These are phyloP conservation scores for Trichomalopsis sarcophagae DNA, from an alignment of 1,140 invertebrate genomes.

Conservation along the genomic window DNA sequence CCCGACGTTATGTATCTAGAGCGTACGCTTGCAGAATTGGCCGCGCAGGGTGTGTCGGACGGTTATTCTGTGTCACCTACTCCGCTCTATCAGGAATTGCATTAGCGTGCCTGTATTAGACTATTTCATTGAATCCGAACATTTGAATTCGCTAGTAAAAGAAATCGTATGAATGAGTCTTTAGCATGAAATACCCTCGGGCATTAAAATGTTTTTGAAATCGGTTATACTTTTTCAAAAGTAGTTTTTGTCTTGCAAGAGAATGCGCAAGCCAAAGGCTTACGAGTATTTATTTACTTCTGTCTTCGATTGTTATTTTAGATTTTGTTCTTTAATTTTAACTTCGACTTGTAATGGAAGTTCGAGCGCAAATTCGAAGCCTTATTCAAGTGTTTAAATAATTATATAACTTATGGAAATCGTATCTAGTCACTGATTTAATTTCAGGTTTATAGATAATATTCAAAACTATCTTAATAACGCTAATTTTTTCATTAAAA, in stretches of 20 bases:
- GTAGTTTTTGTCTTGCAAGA: neutral
- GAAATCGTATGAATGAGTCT: neutral
- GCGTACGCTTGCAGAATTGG: slow-evolving; percentile 82
- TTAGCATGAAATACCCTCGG: neutral
- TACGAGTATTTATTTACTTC: neutral
- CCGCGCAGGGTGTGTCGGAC: slow-evolving; percentile 81
- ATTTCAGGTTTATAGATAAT: neutral
- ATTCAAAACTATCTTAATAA: neutral
- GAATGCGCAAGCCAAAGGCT: neutral
- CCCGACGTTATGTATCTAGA: slow-evolving; percentile 86
- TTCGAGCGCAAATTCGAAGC: neutral
- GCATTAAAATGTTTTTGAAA: neutral
- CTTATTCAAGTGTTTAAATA: neutral
- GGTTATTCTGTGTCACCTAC: slow-evolving; percentile 59
- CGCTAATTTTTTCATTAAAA: neutral
- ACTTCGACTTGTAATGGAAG: neutral
- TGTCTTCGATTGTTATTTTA: neutral
- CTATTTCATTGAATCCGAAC: slow-evolving; percentile 31
- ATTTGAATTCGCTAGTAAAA: neutral
- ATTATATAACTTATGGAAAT: neutral
- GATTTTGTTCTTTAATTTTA: neutral
- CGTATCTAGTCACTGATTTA: neutral
- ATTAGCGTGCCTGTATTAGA: slow-evolving; percentile 26
- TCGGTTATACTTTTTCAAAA: neutral
- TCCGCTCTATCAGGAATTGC: slow-evolving; percentile 65